A percentile compares a stretch with the other conserved stretches of the same genome.
Evolutionary conservation across 2,113 vertebrate species (phyloP).

Genomic region (Pluvianellus socialis): DNA sequence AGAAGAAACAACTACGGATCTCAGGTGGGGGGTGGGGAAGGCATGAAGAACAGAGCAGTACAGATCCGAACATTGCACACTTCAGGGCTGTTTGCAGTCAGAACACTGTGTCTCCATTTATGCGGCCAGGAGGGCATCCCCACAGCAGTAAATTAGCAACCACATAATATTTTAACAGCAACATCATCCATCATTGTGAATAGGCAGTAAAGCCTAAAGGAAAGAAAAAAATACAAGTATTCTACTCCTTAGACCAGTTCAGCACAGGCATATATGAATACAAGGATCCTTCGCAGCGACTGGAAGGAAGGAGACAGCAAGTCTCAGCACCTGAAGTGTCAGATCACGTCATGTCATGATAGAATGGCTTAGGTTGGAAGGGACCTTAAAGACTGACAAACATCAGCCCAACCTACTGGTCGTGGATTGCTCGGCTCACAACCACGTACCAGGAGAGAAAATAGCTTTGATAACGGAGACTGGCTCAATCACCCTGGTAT

Average conservation of each 20-base stretch:
- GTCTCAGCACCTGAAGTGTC: neutral
- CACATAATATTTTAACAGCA: neutral
- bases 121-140: neutral
- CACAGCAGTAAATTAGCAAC: neutral
- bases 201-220: neutral
- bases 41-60: neutral
- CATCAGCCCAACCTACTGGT: neutral
- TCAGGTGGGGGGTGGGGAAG: neutral
- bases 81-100: neutral
- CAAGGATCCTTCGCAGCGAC: neutral
- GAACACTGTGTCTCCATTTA: neutral
- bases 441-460: neutral
- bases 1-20: neutral
- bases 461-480: neutral
- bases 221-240: neutral
- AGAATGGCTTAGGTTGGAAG: no score
- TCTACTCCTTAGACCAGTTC: neutral
- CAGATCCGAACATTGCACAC: neutral
- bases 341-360: neutral
- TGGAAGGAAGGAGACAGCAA: neutral
- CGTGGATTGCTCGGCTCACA: neutral
- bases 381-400: neutral
- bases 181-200: neutral
- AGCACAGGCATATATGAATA: neutral
- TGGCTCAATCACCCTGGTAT: neutral